A percentile compares a stretch with the other conserved stretches of the same genome.
Evolutionary conservation across 2,113 vertebrate genomes (phyloP).

Genomic region (Hemiscyllium ocellatum): DNA sequence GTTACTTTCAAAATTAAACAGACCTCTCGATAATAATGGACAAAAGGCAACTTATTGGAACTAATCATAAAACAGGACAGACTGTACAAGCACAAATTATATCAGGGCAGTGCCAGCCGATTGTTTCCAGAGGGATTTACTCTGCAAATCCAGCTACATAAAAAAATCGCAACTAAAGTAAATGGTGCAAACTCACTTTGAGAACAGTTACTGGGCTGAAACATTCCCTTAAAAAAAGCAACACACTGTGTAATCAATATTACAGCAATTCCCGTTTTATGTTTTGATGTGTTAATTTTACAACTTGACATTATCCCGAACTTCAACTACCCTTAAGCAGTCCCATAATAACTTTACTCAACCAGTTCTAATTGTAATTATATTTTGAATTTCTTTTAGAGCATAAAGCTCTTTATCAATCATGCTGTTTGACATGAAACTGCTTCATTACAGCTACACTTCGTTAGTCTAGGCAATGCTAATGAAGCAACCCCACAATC

Average conservation of each 20-base stretch:
- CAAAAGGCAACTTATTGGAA: not conserved
- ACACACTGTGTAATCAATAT: conserved; percentile 32
- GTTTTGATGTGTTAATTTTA: conserved; percentile 36
- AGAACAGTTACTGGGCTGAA: not conserved
- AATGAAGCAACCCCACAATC: conserved; percentile 99
- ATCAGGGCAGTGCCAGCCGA: not conserved
- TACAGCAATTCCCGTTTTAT: conserved; percentile 21
- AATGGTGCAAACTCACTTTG: not conserved
- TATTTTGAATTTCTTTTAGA: conserved; percentile 87
- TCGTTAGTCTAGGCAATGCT: conserved; percentile 99
- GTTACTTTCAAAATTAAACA: not conserved
- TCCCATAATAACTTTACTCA: conserved; percentile 88
- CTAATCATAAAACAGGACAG: not conserved
- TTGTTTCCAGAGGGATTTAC: not conserved
- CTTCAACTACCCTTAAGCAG: conserved; percentile 73
- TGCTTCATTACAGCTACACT: conserved; percentile 99
- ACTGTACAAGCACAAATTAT: not conserved
- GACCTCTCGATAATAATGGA: not conserved
- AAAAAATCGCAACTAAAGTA: not conserved
- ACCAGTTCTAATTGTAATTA: conserved; percentile 91
- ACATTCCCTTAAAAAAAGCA: not conserved
- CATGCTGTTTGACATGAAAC: conserved; percentile 92
- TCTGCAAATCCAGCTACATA: not conserved
- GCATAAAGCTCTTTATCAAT: conserved; percentile 94
- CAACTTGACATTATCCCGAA: conserved; percentile 33